Base-by-base conservation (phyloP, 2,113 vertebrate genomes). In the Neomonachus schauinslandi region DNA sequence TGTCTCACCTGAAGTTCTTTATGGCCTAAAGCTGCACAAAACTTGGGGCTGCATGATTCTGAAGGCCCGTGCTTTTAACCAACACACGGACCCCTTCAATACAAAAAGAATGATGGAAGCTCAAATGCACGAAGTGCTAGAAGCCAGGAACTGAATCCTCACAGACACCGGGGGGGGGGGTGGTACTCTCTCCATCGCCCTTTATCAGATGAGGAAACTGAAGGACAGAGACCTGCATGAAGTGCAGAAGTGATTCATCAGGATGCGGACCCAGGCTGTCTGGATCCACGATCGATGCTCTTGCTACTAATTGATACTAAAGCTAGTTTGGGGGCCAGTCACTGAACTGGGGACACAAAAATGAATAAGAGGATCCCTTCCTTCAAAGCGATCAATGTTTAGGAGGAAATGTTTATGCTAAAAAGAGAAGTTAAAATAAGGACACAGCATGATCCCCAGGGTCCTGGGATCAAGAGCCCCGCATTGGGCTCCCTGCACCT, bases 81-180 rank as follows among this genome's bases (percentile, higher is more conserved):
- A 59, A 59, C 24, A 49, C 13, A 31, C 7, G 16, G 55, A 14
- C 33, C 22, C 18, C 39, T 59, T 22, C 55, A 24, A 46, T 53
- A 69, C 65, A n/a, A 51, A 90, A 89, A 76, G 71, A 84, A 55
- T 18, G 22, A 81, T 36, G 16, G 14, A 74, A 55, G 31, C 7
- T 83, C 53, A n/a, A 12, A 24, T 19, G 59, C 31, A n/a, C 28
- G 15, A 36, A 42, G 55, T 5, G 5, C 42, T 7, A 28, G 49
- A 74, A 65, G 71, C 80, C 51, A 4, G 2, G 8, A 28, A 11
- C 53, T 24, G 28, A 63, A 61, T 92, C 26, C n/a, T 89, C 42
- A 19, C 71, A 55, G 0, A 2, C 5, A 3, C 51, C 3, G 1
- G 5, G 22, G 31, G 5, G 22, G 31, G 53, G 14, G 8, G 8